These are phyloP conservation scores for Halcyon chelicuti DNA, from an alignment of 2,797 vertebrate species.

Conservation along the genomic window DNA sequence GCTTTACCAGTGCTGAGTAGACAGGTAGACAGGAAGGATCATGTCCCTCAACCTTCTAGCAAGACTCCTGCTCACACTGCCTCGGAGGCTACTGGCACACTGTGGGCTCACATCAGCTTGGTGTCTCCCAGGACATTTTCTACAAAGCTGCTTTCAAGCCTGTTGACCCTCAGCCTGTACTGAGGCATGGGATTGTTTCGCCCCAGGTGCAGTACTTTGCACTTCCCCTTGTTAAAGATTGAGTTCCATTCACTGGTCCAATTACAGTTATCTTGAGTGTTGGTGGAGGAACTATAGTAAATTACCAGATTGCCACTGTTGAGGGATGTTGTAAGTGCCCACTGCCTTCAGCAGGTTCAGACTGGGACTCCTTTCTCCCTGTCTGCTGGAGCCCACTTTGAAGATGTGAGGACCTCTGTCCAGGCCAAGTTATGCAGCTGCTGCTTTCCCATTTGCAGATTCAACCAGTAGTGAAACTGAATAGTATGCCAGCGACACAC, in stretches of 20 bases:
- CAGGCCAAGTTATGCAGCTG: background rate
- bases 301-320: background rate
- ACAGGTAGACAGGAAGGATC: background rate
- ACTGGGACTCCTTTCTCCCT: background rate
- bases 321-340: background rate
- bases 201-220: background rate
- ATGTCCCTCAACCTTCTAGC: background rate
- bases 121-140: background rate
- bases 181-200: rapidly evolving
- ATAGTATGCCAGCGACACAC: background rate
- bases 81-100: background rate
- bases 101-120: background rate
- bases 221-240: background rate
- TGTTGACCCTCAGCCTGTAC: background rate
- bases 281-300: background rate
- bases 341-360: background rate
- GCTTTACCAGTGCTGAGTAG: background rate
- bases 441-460: background rate
- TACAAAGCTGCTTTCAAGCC: background rate
- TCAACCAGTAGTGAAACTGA: background rate
- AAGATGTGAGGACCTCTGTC: background rate
- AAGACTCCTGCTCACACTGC: background rate
- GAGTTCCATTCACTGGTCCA: background rate
- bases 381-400: background rate
- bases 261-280: background rate